Evolutionary conservation across 2,113 vertebrate species (phyloP).

Genomic region (Halcyon malimbica): DNA sequence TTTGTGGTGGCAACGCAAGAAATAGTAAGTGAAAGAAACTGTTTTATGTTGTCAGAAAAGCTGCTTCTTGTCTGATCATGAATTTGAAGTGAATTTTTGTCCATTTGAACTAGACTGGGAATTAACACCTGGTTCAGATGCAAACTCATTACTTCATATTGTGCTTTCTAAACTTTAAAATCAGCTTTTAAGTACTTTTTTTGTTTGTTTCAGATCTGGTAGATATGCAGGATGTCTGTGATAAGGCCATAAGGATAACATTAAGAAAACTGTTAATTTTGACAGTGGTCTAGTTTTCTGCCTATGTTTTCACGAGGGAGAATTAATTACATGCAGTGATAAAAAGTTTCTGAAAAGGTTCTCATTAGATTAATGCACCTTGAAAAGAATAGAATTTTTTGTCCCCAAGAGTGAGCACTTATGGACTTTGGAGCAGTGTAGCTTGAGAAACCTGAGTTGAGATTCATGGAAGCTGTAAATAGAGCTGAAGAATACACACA

Average conservation of each 20-base stretch:
- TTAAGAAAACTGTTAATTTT: background rate
- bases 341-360: background rate
- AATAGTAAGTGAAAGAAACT: background rate
- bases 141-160: background rate
- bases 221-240: background rate
- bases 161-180: background rate
- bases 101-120: background rate
- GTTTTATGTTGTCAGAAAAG: background rate
- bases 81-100: background rate
- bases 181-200: background rate
- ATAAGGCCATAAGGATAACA: background rate
- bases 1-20: background rate
- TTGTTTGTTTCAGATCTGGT: background rate
- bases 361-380: background rate
- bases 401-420: background rate
- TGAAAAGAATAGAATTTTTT: background rate
- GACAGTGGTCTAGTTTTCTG: background rate
- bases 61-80: background rate
- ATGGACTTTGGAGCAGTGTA: background rate
- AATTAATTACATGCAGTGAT: background rate
- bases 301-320: background rate
- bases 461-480: background rate
- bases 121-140: background rate
- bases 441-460: background rate
- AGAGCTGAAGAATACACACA: rapidly evolving